These are phyloP conservation scores for Scrobipalpa costella DNA, from an alignment of 2,888 invertebrate genomes.

Conservation along the genomic window DNA sequence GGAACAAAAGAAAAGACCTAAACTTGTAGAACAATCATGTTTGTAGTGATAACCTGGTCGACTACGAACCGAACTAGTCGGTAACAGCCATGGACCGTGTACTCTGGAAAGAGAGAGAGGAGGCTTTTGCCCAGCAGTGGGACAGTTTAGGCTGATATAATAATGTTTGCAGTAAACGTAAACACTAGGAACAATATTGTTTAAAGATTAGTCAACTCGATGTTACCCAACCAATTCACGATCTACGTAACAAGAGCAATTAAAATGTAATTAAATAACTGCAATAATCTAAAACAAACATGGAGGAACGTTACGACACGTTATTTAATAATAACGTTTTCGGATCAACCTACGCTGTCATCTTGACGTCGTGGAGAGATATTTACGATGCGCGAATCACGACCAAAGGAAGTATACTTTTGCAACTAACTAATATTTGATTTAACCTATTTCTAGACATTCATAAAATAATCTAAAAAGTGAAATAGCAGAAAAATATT, in stretches of 20 bases:
- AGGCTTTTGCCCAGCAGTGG: too few species aligned
- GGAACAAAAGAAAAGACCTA: too few species aligned
- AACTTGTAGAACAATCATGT: too few species aligned
- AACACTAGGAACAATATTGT: neutral
- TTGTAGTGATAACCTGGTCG: too few species aligned
- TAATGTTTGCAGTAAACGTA: too few species aligned
- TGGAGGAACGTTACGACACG: conserved; percentile 7
- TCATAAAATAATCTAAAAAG: too few species aligned
- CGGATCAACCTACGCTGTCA: conserved; percentile 17
- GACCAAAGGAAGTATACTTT: neutral
- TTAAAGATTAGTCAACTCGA: neutral
- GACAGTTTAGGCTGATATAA: too few species aligned
- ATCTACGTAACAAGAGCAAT: conserved; percentile 13
- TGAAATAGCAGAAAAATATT: too few species aligned
- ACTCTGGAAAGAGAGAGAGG: too few species aligned
- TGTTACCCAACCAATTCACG: conserved; percentile 7
- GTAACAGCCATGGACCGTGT: too few species aligned
- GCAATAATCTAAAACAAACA: conserved; percentile 4
- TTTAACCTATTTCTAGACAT: too few species aligned
- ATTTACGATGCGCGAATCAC: conserved; percentile 15
- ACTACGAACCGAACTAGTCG: too few species aligned
- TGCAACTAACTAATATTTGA: neutral
- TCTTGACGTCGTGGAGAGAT: conserved; percentile 2
- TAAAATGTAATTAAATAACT: conserved; percentile 15
- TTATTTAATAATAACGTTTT: conserved; percentile 15